Evolutionary conservation across 2,797 vertebrate genomes (phyloP), one percentile per base, ranked within the genome.

Genomic region (Adelosebastes latens): DNA sequence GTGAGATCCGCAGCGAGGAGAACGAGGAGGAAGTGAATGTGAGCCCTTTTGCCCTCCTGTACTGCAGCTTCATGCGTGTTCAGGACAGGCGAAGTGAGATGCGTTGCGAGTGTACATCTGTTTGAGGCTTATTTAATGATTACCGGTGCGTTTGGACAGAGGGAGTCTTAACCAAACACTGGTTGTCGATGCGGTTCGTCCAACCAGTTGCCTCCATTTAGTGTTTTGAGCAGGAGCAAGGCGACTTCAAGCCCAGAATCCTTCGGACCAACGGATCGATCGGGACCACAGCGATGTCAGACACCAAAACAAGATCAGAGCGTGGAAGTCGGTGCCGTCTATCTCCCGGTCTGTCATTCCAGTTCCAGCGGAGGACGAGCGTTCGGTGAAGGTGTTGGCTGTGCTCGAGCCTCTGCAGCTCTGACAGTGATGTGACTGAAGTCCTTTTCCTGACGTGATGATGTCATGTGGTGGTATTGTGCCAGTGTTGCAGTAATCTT

Each of bases 401-500:
- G 70, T 49, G 42, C 69, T 56, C 39, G 27, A 86, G 83, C 68
- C 79, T 86, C 73, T 76, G 82, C 73, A 61, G 68, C 87, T 76
- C 84, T 52, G 87, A 84, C 87, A 77, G 85, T 73, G 72, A 84
- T 83, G 88, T 87, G 83, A 86, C 85, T 86, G 79, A 89, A 85
- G 82, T 89, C 81, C 82, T 80, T 12, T 77, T 83, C 88, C 92
- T 87, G 86, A 82, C 69, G 89, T 93, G 86, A 87, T 89, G 91
- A 87, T 89, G 92, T 94, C 92, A 82, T 90, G 93, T 94, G 92
- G 80, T 92, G 93, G 91, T 94, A 58, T 93, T 92, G 93, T 95
- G 92, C 83, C 87, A 90, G 92, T 95, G 92, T 87, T 86, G 84
- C 91, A 87, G 87, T 92, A 71, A 84, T 92, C 81, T 89, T 92